Percentiles rank a stretch among this genome's conserved stretches.
phyloP scores from a whole-genome alignment of 2,797 vertebrate species.

The Coreius guichenoti region DNA sequence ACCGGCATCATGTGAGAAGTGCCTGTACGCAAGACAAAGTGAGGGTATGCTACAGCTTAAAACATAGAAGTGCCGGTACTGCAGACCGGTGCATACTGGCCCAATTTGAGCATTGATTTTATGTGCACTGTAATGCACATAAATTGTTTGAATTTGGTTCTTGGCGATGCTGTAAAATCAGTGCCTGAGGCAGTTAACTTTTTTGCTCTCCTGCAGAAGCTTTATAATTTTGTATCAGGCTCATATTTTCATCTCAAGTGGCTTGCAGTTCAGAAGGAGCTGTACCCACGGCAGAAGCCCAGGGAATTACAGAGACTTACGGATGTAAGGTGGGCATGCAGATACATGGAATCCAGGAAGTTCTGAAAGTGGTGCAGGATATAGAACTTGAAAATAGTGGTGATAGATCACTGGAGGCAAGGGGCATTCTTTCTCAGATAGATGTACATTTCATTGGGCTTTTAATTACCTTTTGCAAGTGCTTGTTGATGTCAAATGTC shows the following conservation, averaged over 20 bases:
- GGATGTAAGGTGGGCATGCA: slow-evolving; percentile 3
- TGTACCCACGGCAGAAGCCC: slow-evolving; percentile 39
- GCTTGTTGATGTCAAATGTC: slow-evolving; percentile 43
- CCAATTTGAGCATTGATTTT: no score
- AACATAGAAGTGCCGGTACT: no score
- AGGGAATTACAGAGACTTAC: slow-evolving; percentile 21
- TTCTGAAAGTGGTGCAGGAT: no score
- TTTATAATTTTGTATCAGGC: slow-evolving; percentile 19
- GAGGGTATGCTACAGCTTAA: no score
- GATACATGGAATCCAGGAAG: no score
- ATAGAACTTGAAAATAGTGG: no score
- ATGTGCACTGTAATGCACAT: slow-evolving; percentile 39
- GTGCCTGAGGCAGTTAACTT: background rate
- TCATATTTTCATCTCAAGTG: slow-evolving; percentile 36
- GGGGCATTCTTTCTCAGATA: no score
- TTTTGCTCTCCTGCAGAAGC: slow-evolving; percentile 19
- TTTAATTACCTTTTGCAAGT: slow-evolving; percentile 48
- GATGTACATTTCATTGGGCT: slow-evolving; percentile 4
- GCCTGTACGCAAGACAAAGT: no score
- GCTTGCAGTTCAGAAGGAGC: slow-evolving; percentile 46
- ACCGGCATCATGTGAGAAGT: no score
- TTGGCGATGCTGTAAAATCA: background rate
- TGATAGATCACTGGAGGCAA: no score
- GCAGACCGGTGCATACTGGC: no score
- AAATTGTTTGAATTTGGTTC: slow-evolving; percentile 39